Evolutionary conservation across 2,888 invertebrate genomes (phyloP).

Genomic region (Polietes domitor): DNA sequence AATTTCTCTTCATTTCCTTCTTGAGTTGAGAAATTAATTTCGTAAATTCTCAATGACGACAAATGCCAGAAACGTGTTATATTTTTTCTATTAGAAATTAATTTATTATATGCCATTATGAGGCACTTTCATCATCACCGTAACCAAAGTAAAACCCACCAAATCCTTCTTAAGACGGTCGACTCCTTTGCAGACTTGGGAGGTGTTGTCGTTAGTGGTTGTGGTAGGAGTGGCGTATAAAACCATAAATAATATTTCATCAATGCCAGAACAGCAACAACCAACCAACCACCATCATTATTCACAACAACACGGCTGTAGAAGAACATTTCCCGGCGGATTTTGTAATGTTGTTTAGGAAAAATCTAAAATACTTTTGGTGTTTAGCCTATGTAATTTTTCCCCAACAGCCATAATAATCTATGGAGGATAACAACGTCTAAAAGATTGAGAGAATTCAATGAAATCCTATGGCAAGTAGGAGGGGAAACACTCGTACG

Average conservation of each 20-base stretch:
- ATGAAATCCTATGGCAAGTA: not conserved
- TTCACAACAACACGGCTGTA: slow-evolving; percentile 2
- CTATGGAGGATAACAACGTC: not conserved
- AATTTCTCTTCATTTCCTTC: too few relatives aligned
- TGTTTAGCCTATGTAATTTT: slow-evolving; percentile 45
- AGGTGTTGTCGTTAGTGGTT: not conserved
- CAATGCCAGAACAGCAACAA: slow-evolving; percentile 51
- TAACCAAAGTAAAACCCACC: not conserved
- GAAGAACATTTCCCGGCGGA: slow-evolving; percentile 14
- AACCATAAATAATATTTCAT: slow-evolving; percentile 37
- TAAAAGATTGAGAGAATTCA: not conserved
- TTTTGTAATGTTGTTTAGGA: slow-evolving; percentile 23
- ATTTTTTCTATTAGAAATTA: slow-evolving; percentile 4
- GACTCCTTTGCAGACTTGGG: not conserved
- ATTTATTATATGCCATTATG: not conserved
- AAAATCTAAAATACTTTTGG: slow-evolving; percentile 12
- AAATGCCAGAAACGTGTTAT: not conserved
- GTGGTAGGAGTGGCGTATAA: too few relatives aligned
- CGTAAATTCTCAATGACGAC: not conserved
- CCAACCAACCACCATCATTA: too few relatives aligned
- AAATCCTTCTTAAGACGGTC: not conserved
- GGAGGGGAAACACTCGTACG: too few relatives aligned
- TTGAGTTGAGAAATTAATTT: not conserved
- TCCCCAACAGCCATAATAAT: not conserved
- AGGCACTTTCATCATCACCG: not conserved